Percentiles rank a stretch among this genome's conserved stretches.
Conservation (phyloP, 2,113 vertebrate species). For the Taurulus bubalis region DNA sequence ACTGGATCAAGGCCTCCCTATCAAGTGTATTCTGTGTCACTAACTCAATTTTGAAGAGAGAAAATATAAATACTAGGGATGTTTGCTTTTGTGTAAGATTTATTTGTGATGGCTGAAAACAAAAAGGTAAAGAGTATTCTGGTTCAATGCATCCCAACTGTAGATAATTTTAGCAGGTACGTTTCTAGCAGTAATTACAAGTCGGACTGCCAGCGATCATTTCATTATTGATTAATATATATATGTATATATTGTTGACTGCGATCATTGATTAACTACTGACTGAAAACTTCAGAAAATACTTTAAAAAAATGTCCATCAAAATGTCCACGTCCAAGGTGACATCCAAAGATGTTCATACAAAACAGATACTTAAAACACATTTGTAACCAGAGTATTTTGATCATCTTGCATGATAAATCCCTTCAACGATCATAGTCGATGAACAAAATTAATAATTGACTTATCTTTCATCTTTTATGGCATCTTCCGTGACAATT, state of each 20-base stretch:
- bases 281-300: background rate
- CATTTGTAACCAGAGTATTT: background rate
- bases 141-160: background rate
- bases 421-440: background rate
- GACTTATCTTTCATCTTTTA: too few species aligned
- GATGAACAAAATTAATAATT: background rate
- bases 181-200: background rate
- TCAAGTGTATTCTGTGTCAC: background rate
- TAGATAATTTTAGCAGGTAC: background rate
- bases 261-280: background rate
- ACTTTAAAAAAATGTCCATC: background rate
- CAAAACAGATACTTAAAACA: background rate
- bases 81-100: background rate
- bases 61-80: background rate
- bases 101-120: background rate
- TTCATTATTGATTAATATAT: background rate
- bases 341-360: background rate
- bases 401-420: background rate
- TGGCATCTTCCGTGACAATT: background rate
- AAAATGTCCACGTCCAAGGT: background rate
- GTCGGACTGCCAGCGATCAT: background rate
- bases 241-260: background rate
- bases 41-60: background rate
- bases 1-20: slow-evolving; percentile 26
- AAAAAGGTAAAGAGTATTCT: background rate